Evolutionary conservation across 92 coral and sea anemone species (phyloP).

Genomic region (Montipora capitata): DNA sequence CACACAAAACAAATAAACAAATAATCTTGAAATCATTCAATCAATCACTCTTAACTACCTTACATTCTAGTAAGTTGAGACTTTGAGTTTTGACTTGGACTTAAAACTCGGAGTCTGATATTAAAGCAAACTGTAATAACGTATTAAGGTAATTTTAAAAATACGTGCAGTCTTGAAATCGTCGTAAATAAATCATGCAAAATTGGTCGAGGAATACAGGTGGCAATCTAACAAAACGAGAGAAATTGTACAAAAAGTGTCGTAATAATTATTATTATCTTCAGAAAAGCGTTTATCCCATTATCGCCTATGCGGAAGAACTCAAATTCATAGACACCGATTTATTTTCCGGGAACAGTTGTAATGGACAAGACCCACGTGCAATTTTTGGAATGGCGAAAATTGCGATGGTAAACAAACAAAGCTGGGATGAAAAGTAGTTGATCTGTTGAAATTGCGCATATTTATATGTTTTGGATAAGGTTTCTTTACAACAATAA

Average conservation of each 20-base stretch:
- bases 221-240: background rate
- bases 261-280: too few species aligned
- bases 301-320: background rate
- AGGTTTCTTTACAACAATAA: too few species aligned
- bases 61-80: too few species aligned
- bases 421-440: background rate
- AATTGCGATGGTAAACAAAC: background rate
- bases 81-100: too few species aligned
- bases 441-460: background rate
- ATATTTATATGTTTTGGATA: background rate
- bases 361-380: slow-evolving; percentile 18
- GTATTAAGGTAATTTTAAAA: too few species aligned
- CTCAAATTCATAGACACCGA: background rate
- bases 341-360: background rate
- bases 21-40: too few species aligned
- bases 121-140: too few species aligned
- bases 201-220: too few species aligned
- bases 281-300: background rate
- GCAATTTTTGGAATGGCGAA: slow-evolving; percentile 30
- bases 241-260: background rate
- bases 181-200: too few species aligned
- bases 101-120: too few species aligned
- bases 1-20: background rate
- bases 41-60: too few species aligned
- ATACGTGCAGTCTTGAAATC: too few species aligned